Base-by-base conservation (phyloP, 2,888 invertebrate species). In the Portevinia maculata region DNA sequence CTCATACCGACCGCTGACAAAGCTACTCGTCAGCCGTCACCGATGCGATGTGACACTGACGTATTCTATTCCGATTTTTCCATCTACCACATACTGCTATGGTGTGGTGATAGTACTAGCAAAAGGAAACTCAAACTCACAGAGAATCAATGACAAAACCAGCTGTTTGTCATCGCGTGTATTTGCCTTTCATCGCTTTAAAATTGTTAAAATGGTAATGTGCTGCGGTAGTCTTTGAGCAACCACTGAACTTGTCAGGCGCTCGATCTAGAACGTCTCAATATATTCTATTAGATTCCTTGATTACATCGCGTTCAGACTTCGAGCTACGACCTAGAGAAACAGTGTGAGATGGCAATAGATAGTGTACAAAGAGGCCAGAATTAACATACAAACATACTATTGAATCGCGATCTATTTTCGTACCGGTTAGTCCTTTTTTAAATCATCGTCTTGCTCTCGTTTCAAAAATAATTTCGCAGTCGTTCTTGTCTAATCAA, bases 131-230 rank as follows among this genome's bases (percentile, higher is more conserved):
- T 59, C 7, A n/a, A 24, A 7, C 39, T 15, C 39, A 39, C 28
- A 65, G 44, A 37, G 53, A 71, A 67, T 55, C 65, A 55, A 59
- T 65, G 44, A 70, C 67, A 71, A 48, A 65, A 78, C 50, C 78
- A 78, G 78, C 71, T 71, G 78, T 78, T 67, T 44, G n/a, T 34
- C 28, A 65, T 78, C 55, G 71, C 44, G 37, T 55, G 57, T 57
- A 41, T 41, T 52, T 46, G 34, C 37, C 32, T 59, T 55, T 74
- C 34, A 53, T 67, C 48, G 65, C 50, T 41, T 78, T 83, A 76
- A 83, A 71, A 83, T 83, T 78, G 83, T 83, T 83, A 83, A 83
- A 73, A 73, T 67, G 78, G 67, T 67, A 67, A 78, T 57, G 62
- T 60, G 62, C 71, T 62, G 71, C 65, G 60, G 78, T 78, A 83